Evolutionary conservation across 2,888 invertebrate genomes (phyloP).

Genomic region (Limnephilus auricula): DNA sequence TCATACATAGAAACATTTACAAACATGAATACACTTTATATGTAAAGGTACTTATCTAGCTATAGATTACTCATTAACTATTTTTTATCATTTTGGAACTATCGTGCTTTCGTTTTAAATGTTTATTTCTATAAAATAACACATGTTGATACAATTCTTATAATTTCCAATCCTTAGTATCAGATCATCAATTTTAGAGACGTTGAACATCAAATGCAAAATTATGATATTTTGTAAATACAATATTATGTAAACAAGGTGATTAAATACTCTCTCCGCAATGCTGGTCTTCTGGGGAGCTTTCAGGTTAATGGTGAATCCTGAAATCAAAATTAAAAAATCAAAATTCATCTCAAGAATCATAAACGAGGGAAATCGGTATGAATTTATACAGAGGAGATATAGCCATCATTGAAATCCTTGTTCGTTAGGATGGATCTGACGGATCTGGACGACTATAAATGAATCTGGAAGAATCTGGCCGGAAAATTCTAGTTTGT

Average conservation of each 20-base stretch:
- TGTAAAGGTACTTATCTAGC: slow-evolving; percentile 15
- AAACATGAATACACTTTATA: slow-evolving; percentile 24
- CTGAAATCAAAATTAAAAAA: background rate
- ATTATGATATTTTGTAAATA: slow-evolving; percentile 21
- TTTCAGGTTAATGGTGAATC: slow-evolving; percentile 1
- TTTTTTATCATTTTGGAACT: slow-evolving; percentile 64
- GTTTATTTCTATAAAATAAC: slow-evolving; percentile 55
- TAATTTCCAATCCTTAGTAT: slow-evolving; percentile 37
- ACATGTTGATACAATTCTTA: slow-evolving; percentile 16
- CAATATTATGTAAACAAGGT: background rate
- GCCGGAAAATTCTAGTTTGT: no score
- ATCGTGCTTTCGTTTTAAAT: slow-evolving; percentile 64
- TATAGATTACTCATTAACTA: slow-evolving; percentile 51
- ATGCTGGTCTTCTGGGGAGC: background rate
- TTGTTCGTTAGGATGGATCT: no score
- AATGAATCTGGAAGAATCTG: no score
- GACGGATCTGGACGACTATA: no score
- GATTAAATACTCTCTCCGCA: background rate
- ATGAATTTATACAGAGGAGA: background rate
- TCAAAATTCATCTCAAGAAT: background rate
- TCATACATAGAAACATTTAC: slow-evolving; percentile 20
- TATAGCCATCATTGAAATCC: no score
- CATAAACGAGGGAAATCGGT: background rate
- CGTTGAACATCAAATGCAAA: slow-evolving; percentile 30
- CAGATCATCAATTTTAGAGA: slow-evolving; percentile 30